Evolutionary conservation across 2,888 invertebrate genomes (phyloP), one percentile per base, ranked within the genome.

Genomic region (Hedychridium roseum): DNA sequence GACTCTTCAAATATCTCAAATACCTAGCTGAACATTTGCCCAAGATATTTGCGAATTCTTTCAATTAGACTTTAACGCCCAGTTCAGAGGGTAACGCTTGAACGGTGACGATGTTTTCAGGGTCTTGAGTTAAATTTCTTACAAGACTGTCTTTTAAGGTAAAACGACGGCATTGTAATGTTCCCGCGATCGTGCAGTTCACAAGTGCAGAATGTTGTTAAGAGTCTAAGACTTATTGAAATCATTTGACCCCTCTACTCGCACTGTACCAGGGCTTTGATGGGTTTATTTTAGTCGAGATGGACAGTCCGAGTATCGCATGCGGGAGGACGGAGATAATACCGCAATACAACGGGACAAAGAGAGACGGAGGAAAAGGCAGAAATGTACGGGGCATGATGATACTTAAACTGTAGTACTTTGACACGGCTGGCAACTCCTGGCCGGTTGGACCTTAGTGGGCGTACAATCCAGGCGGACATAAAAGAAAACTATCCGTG

Each of bases 161-260:
- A n/a, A n/a, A n/a, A n/a, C n/a, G n/a, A n/a, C n/a, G n/a, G n/a
- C n/a, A n/a, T n/a, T n/a, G n/a, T n/a, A n/a, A n/a, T n/a, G n/a
- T n/a, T n/a, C n/a, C 23, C 5, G 23, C n/a, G 39, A 40, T 27
- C 18, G 35, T 50, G 47, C 50, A 39, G 56, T 62, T 66, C 53
- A 45, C 54, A 66, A 60, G 56, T 47, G 51, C 46, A 58, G 54
- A 61, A 60, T 59, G 55, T 60, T 54, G 47, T 30, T 35, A 45
- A 54, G 62, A 66, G 65, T 67, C n/a, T 66, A 64, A 70, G 70
- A 57, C 59, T 64, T 64, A 69, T 75, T 74, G 68, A 67, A 73
- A 72, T 69, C 71, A 50, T 70, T 74, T 76, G 70, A 74, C 75
- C 72, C 64, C 61, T 54, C 59, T 56, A 61, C 54, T 58, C 61